A percentile compares a stretch with the other conserved stretches of the same genome.
Conservation (phyloP, 2,797 vertebrate species). For the Anas georgica region DNA sequence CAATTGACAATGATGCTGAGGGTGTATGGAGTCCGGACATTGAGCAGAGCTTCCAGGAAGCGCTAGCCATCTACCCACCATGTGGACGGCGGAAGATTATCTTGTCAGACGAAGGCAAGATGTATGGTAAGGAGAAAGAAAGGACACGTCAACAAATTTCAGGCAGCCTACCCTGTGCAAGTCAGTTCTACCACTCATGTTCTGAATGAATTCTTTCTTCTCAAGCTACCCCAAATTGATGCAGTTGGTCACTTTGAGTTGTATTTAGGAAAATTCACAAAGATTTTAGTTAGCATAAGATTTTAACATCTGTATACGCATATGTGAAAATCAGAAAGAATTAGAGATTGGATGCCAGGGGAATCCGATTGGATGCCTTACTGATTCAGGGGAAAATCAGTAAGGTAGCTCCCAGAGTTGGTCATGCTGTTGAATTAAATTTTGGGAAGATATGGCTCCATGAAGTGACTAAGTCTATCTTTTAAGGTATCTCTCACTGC, state of each 20-base stretch:
- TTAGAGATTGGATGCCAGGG: not conserved
- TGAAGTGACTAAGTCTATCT: not conserved
- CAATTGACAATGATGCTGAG: slow-evolving; percentile 93
- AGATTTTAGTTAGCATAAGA: not conserved
- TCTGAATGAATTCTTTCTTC: not conserved
- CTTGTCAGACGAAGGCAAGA: slow-evolving; percentile 97
- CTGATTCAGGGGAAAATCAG: not conserved
- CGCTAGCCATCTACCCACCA: slow-evolving; percentile 94
- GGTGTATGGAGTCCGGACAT: slow-evolving; percentile 96
- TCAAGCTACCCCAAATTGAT: accelerated
- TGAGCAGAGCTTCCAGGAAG: slow-evolving; percentile 97
- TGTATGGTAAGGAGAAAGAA: slow-evolving; percentile 88
- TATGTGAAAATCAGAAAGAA: not conserved
- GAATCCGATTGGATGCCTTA: no score
- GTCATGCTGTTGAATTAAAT: not conserved
- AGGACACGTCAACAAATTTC: accelerated
- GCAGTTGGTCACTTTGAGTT: not conserved
- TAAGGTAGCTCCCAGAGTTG: not conserved
- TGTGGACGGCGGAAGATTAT: slow-evolving; percentile 96
- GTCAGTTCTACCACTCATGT: not conserved
- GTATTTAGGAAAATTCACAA: not conserved
- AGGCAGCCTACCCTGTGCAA: not conserved
- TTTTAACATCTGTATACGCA: not conserved
- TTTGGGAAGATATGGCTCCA: not conserved
- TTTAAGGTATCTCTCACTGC: not conserved